Conservation (phyloP, 2,888 invertebrate species). For the Limnephilus marmoratus region DNA sequence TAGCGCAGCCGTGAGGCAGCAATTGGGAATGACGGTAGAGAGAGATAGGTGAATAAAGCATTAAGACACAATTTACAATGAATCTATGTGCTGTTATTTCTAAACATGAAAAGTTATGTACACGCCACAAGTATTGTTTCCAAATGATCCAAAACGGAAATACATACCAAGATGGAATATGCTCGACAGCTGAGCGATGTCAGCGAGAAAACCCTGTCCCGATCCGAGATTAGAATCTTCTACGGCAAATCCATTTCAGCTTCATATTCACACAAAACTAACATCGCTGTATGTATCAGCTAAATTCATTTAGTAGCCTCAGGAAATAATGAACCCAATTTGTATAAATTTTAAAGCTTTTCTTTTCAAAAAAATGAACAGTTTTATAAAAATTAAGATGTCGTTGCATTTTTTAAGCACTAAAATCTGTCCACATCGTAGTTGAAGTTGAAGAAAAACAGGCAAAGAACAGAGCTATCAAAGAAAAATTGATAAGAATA, state of each 20-base stretch:
- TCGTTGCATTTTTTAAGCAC: neutral
- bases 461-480: neutral
- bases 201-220: slow-evolving; percentile 33
- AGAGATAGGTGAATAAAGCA: neutral
- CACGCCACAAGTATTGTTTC: neutral
- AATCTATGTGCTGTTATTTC: neutral
- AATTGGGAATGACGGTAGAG: neutral
- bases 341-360: neutral
- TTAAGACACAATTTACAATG: slow-evolving; percentile 21
- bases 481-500: neutral
- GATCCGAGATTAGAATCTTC: slow-evolving; percentile 53
- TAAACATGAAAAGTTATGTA: neutral
- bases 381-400: neutral
- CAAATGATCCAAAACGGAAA: neutral
- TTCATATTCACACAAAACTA: neutral
- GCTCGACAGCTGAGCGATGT: neutral
- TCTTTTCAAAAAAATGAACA: neutral
- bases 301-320: neutral
- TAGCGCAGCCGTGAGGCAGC: neutral
- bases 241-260: slow-evolving; percentile 3
- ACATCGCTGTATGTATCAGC: neutral
- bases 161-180: neutral
- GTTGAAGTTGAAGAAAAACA: neutral
- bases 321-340: neutral
- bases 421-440: neutral